phyloP scores from a whole-genome alignment of 1,140 invertebrate species.

The Heliothis subflexa region DNA sequence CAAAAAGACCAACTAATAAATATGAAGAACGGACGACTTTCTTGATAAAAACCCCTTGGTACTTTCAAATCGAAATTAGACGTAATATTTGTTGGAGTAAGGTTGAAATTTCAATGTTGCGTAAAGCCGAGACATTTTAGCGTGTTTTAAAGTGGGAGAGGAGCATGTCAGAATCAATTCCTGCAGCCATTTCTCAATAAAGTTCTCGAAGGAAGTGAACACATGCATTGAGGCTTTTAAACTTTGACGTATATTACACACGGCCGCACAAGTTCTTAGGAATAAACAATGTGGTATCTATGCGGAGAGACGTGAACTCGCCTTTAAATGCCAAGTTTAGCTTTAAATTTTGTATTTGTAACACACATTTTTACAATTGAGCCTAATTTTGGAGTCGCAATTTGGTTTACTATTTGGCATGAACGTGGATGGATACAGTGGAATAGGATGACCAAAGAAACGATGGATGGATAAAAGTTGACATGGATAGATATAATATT shows the following conservation, averaged over 20 bases:
- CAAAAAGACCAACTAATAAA: conserved; percentile 81
- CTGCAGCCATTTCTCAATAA: conserved; percentile 81
- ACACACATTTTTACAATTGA: too few relatives aligned
- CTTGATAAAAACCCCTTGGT: conserved; percentile 59
- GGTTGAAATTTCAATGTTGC: conserved; percentile 49
- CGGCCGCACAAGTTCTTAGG: conserved; percentile 1
- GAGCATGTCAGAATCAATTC: conserved; percentile 79
- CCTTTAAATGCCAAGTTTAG: too few relatives aligned
- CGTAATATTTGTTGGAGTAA: conserved; percentile 36
- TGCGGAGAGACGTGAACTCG: conserved; percentile 3
- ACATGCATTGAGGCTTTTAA: conserved; percentile 78
- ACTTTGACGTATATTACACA: conserved; percentile 70
- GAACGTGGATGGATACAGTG: too few relatives aligned
- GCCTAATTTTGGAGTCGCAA: too few relatives aligned
- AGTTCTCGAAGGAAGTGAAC: conserved; percentile 60
- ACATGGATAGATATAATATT: too few relatives aligned
- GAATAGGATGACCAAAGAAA: too few relatives aligned
- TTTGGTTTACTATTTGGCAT: too few relatives aligned
- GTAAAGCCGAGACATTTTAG: conserved; percentile 64
- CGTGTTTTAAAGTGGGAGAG: conserved; percentile 72
- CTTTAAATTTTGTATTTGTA: not conserved
- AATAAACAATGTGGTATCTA: conserved; percentile 43
- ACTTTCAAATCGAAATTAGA: conserved; percentile 43
- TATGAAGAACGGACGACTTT: conserved; percentile 71
- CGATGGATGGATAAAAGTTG: too few relatives aligned